A percentile compares a stretch with the other conserved stretches of the same genome.
phyloP scores from a whole-genome alignment of 2,888 invertebrate genomes.

The Sphaerolaimus hirsutus region DNA sequence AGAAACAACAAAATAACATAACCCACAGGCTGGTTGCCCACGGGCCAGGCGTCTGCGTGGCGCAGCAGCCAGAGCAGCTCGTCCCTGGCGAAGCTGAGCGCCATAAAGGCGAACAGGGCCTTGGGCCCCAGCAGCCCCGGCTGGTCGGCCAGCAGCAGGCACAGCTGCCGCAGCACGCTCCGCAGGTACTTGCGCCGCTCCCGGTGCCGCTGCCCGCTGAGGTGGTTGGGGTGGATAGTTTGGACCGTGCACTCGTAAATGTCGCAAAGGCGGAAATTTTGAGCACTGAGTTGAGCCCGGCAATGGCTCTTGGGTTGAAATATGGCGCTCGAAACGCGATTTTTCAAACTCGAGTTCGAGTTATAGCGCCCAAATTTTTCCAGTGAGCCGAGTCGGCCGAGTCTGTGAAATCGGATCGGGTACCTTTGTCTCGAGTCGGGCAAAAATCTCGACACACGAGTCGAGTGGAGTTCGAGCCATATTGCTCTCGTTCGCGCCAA shows the following conservation, averaged over 20 bases:
- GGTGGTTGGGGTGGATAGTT: slow-evolving; percentile 1
- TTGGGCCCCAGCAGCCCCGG: slow-evolving; percentile 92
- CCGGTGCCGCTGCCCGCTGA: slow-evolving; percentile 55
- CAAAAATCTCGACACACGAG: too few species aligned
- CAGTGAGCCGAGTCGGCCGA: too few species aligned
- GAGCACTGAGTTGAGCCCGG: neutral
- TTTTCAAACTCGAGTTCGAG: too few species aligned
- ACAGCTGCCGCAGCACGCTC: slow-evolving; percentile 76
- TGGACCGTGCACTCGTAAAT: neutral
- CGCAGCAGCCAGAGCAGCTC: slow-evolving; percentile 84
- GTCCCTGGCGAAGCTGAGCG: slow-evolving; percentile 74
- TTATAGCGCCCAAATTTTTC: neutral
- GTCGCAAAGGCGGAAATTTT: neutral
- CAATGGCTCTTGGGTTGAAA: neutral
- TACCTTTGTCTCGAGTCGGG: too few species aligned
- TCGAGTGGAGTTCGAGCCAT: too few species aligned
- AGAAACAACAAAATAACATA: too few species aligned
- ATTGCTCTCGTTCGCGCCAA: too few species aligned
- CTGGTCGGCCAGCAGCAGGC: slow-evolving; percentile 81
- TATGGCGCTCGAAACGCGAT: too few species aligned
- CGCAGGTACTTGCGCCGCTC: slow-evolving; percentile 85
- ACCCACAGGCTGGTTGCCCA: too few species aligned
- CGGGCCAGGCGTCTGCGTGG: slow-evolving; percentile 88
- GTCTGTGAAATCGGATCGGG: too few species aligned
- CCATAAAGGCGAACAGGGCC: slow-evolving; percentile 81